Evolutionary conservation across 2,797 vertebrate species (phyloP).

Genomic region (Adelosebastes latens): DNA sequence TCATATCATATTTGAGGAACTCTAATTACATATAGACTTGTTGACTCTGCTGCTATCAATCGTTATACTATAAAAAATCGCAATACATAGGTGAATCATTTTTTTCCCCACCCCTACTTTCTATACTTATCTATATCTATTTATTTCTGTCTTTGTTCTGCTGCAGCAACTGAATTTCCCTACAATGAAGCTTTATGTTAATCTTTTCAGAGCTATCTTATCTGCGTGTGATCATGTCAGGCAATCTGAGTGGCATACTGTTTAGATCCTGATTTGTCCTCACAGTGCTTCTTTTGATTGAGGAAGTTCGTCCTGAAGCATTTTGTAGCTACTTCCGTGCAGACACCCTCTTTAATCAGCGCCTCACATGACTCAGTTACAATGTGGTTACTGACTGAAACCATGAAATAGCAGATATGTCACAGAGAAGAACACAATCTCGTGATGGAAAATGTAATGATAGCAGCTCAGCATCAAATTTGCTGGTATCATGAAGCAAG

Average conservation of each 20-base stretch:
- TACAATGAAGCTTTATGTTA: neutral
- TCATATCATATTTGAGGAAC: neutral
- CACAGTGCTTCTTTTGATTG: neutral
- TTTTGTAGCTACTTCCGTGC: slow-evolving; percentile 57
- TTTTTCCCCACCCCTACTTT: neutral
- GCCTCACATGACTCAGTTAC: slow-evolving; percentile 62
- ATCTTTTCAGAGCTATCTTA: neutral
- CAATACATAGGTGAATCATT: too few species aligned
- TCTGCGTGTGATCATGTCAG: slow-evolving; percentile 2
- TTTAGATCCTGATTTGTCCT: neutral
- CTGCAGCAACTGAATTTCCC: neutral
- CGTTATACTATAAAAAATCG: too few species aligned
- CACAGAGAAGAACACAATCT: slow-evolving; percentile 25
- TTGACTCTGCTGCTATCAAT: too few species aligned
- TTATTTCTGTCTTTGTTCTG: neutral
- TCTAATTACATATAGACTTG: too few species aligned
- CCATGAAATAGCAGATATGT: slow-evolving; percentile 43
- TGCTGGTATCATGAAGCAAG: neutral
- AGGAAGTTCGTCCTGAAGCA: slow-evolving; percentile 48
- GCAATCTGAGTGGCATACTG: too few species aligned
- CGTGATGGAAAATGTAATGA: slow-evolving; percentile 33
- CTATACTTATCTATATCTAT: neutral
- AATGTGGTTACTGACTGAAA: slow-evolving; percentile 33
- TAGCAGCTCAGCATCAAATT: neutral
- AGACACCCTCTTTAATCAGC: slow-evolving; percentile 39